A percentile compares a stretch with the other conserved stretches of the same genome.
Conservation (phyloP, 1,140 invertebrate species). For the Heliconius himera region DNA sequence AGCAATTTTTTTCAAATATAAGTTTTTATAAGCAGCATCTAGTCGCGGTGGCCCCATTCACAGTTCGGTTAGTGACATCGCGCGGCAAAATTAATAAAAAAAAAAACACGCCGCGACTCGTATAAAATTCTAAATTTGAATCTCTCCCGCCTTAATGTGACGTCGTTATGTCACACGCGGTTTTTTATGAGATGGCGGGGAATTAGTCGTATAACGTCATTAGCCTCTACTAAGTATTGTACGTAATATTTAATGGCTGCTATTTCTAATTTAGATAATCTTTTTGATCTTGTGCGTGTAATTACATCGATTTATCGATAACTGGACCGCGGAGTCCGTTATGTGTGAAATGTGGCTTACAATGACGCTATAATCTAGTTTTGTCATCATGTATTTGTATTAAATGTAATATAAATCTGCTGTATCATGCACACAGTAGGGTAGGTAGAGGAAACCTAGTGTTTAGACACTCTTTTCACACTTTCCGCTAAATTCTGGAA, state of each 20-base stretch:
- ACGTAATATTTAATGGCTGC: not conserved
- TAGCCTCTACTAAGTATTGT: conserved; percentile 1
- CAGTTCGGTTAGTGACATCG: conserved; percentile 59
- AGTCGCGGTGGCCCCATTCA: conserved; percentile 61
- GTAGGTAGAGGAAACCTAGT: not conserved
- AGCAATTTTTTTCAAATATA: not conserved
- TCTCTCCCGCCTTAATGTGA: conserved; percentile 59
- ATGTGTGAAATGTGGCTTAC: not conserved
- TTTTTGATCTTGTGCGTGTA: conserved; percentile 13
- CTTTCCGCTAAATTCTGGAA: too few species aligned
- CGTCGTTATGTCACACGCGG: conserved; percentile 52
- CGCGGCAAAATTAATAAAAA: conserved; percentile 50
- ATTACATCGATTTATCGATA: conserved; percentile 12
- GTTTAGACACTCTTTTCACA: not conserved
- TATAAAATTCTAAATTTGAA: conserved; percentile 78
- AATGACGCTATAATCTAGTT: not conserved
- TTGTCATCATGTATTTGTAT: not conserved
- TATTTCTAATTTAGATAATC: conserved; percentile 22
- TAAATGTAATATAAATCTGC: not conserved
- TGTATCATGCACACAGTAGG: too few species aligned
- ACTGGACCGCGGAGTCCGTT: conserved; percentile 9
- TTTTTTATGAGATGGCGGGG: conserved; percentile 38
- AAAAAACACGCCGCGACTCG: conserved; percentile 53
- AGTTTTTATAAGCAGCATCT: conserved; percentile 20
- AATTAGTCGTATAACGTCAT: conserved; percentile 26